Evolutionary conservation across 2,113 vertebrate genomes (phyloP), one percentile per base, ranked within the genome.

Genomic region (Tetrax tetrax): DNA sequence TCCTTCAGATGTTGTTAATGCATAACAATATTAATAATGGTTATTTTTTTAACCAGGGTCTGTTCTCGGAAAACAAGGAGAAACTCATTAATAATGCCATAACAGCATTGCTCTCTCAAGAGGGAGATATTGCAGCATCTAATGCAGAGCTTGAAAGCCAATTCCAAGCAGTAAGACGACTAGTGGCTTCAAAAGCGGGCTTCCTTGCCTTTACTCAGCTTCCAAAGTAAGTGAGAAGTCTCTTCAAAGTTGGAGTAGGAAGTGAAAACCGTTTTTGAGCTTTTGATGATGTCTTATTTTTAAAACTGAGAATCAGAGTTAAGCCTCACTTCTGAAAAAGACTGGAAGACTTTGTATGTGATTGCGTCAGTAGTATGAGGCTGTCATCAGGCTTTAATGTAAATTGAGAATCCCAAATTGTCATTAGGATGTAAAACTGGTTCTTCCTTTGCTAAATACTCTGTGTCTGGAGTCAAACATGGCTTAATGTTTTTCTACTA

Each of bases 51-150:
- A 61, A 75, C 64, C 87, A 99, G 99, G 99, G 99, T 83, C 98
- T 99, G 38, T 99, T 99, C 97, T 99, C 99, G 19, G 99, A 99
- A 98, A 99, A 99, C 98, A 99, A 99, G 97, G 99, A 99, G 97
- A 99, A 99, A 93, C 98, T 99, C 95, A 99, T 99, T 95, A 99
- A 99, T 98, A 99, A 99, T 83, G 99, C 99, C 87, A 99, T 99
- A 97, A 98, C 99, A 90, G 99, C 99, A 38, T 97, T 99, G 47
- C 95, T 99, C 20, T 99, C 98, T 21, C 99, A 99, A 92, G 99
- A 99, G 83, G 98, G 98, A 18, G 99, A 99, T 96, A 93, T 98
- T 68, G 98, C 98, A 7, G 97, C 98, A 59, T 98, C 98, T 41
- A 99, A 99, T 54, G 95, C 99, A n/a, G 99, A 99, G 95, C 98